Conservation (phyloP, 2,797 vertebrate species). For the Helarctos malayanus region DNA sequence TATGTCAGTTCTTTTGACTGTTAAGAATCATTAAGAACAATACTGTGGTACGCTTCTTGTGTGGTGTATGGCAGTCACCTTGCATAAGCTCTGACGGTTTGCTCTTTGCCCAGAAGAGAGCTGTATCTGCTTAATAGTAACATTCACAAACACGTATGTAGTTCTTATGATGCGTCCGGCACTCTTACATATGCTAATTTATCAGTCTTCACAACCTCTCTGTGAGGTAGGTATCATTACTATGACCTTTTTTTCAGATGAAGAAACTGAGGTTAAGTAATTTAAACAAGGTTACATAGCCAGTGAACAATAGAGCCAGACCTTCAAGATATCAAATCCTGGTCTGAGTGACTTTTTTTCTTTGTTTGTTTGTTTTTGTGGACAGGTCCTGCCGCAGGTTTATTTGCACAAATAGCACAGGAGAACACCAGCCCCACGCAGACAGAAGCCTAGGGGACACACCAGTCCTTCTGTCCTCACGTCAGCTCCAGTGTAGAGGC, state of each 20-base stretch:
- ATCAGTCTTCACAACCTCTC: background rate
- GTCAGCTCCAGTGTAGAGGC: background rate
- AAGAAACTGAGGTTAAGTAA: background rate
- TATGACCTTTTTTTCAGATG: background rate
- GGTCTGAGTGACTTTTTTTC: background rate
- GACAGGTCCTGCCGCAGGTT: background rate
- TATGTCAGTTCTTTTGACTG: background rate
- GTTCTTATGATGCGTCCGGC: background rate
- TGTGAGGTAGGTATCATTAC: background rate
- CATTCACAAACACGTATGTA: background rate
- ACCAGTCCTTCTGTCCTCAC: background rate
- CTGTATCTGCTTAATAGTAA: background rate
- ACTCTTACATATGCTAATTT: background rate
- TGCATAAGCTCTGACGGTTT: conserved; percentile 21
- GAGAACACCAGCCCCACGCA: background rate
- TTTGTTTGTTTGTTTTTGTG: background rate
- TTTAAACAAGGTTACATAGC: background rate
- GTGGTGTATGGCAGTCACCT: background rate
- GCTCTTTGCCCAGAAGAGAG: conserved; percentile 8
- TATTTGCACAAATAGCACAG: background rate
- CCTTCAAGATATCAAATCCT: background rate
- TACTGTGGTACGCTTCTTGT: background rate
- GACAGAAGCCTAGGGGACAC: background rate
- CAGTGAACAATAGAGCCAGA: background rate
- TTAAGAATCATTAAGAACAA: conserved; percentile 57